Evolutionary conservation across 2,113 vertebrate genomes (phyloP), one percentile per base, ranked within the genome.

Genomic region (Spheniscus mendiculus): DNA sequence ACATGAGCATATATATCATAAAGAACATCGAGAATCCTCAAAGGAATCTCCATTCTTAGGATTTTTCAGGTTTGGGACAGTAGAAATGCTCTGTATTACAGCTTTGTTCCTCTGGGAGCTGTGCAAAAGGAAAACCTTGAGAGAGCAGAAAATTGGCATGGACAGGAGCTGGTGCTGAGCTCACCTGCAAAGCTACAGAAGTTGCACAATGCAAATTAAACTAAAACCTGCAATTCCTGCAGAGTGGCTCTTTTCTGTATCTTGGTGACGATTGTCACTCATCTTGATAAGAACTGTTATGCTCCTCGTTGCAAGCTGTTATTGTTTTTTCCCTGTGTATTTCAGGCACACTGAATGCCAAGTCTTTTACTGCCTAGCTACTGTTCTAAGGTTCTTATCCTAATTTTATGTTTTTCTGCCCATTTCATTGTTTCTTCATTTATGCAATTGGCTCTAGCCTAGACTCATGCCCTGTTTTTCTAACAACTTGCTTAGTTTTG

Each of bases 1-100:
- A 18, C 38, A 69, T 1, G 0, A 49, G 38, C 10, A 8, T 2
- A 10, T 26, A 8, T 2, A 10, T 26, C 49, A 45, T n/a, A 73
- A 62, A 40, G 42, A 87, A 49, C 45, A 42, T 6, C 10, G 29
- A 32, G 25, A 94, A 89, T 26, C 23, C 89, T 88, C n/a, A 50
- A 0, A 72, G 66, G 44, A 49, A 74, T 55, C 56, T 40, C 74
- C 47, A 15, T 29, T 38, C n/a, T 27, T 1, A 6, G 30, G 18
- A 44, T 73, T 72, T 69, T 27, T 38, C 62, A 40, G 34, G 30
- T 16, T 9, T 38, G 53, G 67, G 89, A 23, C 38, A 65, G 38
- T 0, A 44, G 56, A 65, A 90, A 40, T 5, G 50, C 42, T 67
- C 12, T 22, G 52, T 29, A 11, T 20, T 74, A 76, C 86, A 92